Evolutionary conservation across 2,797 vertebrate genomes (phyloP).

Genomic region (Ibycter americanus): DNA sequence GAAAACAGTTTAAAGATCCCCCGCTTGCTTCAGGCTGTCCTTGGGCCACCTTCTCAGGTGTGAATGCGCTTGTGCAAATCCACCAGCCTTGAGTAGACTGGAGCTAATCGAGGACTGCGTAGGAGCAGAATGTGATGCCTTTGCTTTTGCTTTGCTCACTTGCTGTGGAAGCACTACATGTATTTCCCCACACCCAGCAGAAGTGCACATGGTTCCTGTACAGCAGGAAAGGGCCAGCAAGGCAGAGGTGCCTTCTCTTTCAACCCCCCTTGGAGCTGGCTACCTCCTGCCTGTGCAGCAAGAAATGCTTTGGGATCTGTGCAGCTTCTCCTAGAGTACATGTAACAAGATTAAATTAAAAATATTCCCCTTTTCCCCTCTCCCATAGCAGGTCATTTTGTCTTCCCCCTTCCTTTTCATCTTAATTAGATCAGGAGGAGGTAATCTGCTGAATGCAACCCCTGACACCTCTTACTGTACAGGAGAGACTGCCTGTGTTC

Average conservation of each 20-base stretch:
- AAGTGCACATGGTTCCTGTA: fast-evolving
- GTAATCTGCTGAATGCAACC: background rate
- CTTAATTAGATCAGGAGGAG: background rate
- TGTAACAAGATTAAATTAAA: background rate
- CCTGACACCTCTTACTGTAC: background rate
- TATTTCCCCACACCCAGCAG: background rate
- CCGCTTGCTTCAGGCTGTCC: background rate
- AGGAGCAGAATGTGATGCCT: background rate
- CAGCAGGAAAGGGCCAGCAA: background rate
- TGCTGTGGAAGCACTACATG: background rate
- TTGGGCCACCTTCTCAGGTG: background rate
- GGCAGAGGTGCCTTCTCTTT: background rate
- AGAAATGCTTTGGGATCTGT: background rate
- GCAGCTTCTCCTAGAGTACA: background rate
- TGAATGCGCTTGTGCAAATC: background rate
- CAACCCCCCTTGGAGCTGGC: background rate
- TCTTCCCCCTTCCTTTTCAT: background rate
- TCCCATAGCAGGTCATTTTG: fast-evolving
- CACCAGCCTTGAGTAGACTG: background rate
- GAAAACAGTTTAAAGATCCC: background rate
- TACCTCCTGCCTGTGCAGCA: background rate
- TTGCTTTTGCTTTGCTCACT: background rate
- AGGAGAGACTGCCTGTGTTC: background rate
- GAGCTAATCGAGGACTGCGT: background rate
- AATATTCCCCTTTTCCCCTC: background rate